These are phyloP conservation scores for Acropternis orthonyx DNA, from an alignment of 2,797 vertebrate species.

Conservation along the genomic window DNA sequence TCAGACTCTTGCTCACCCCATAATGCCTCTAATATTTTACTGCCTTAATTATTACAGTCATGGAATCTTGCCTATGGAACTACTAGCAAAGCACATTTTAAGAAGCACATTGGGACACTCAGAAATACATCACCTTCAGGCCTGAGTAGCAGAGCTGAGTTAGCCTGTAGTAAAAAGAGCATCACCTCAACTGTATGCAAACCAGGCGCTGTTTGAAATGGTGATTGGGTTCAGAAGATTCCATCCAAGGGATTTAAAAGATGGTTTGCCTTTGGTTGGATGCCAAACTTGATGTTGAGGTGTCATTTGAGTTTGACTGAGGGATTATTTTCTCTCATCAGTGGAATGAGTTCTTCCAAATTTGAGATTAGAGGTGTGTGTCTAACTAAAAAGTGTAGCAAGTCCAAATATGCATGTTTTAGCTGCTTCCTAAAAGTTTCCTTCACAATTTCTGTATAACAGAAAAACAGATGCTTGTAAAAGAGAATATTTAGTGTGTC, in stretches of 20 bases:
- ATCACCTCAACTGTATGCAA: background rate
- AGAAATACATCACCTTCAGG: background rate
- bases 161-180: background rate
- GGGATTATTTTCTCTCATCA: background rate
- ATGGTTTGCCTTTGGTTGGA: background rate
- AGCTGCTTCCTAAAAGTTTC: background rate
- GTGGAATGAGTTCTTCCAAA: background rate
- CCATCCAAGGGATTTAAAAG: background rate
- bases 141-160: background rate
- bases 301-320: background rate
- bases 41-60: background rate
- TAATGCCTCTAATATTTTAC: background rate
- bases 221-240: background rate
- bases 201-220: background rate
- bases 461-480: background rate
- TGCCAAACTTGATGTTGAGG: background rate
- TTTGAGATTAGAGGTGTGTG: background rate
- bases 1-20: background rate
- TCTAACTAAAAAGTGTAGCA: background rate
- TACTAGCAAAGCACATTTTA: background rate
- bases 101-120: background rate
- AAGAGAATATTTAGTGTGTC: background rate
- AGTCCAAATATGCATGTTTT: background rate
- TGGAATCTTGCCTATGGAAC: background rate
- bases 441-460: accelerated